Conservation (phyloP, 2,888 invertebrate genomes). For the Linnaemya tessellans region DNA sequence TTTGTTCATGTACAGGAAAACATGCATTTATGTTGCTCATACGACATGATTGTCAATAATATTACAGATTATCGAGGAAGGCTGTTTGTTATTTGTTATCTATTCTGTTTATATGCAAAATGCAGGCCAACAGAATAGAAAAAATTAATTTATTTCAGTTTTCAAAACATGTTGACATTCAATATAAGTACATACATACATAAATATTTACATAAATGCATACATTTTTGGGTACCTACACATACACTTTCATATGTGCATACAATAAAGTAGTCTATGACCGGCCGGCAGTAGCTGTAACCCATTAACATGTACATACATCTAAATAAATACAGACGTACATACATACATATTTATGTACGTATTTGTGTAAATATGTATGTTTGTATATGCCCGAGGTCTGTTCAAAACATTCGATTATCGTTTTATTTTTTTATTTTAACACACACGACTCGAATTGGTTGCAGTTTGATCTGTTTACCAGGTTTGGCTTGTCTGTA, state of each 20-base stretch:
- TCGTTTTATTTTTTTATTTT: too few relatives aligned
- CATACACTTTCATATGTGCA: not conserved
- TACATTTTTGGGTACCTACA: not conserved
- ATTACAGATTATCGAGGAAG: slow-evolving; percentile 44
- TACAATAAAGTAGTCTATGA: slow-evolving; percentile 19
- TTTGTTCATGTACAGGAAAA: not conserved
- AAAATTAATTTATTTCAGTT: slow-evolving; percentile 4
- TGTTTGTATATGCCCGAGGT: not conserved
- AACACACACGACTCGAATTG: too few relatives aligned
- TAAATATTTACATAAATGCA: not conserved
- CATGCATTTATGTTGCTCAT: slow-evolving; percentile 34
- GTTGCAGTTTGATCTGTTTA: too few relatives aligned
- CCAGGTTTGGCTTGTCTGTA: too few relatives aligned
- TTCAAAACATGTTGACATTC: slow-evolving; percentile 28
- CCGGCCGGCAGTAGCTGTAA: slow-evolving; percentile 61
- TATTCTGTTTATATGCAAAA: not conserved
- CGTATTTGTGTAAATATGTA: not conserved
- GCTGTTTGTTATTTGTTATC: not conserved
- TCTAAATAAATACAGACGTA: not conserved
- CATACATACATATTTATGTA: not conserved
- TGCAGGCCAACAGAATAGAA: not conserved
- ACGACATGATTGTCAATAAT: slow-evolving; percentile 61
- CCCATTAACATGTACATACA: not conserved
- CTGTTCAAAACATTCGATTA: too few relatives aligned
- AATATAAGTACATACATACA: not conserved